Evolutionary conservation across 2,888 invertebrate genomes (phyloP).

Genomic region (Melanostoma scalare): DNA sequence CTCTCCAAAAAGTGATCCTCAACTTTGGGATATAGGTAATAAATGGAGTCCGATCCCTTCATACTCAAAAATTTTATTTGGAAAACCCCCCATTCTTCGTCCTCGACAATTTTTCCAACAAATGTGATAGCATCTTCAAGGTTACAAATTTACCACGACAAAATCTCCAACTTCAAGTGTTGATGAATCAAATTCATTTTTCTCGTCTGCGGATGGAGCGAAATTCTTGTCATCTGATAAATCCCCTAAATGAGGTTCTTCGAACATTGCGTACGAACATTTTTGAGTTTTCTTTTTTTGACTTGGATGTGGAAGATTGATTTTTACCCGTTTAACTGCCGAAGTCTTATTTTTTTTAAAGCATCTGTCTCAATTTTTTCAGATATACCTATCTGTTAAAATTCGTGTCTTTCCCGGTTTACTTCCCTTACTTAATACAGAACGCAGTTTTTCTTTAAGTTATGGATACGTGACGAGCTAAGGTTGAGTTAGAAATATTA

Average conservation of each 20-base stretch:
- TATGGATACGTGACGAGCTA: slow-evolving; percentile 7
- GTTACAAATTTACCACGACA: slow-evolving; percentile 14
- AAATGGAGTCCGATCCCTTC: too few relatives aligned
- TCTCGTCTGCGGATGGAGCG: slow-evolving; percentile 11
- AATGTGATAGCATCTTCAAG: slow-evolving; percentile 20
- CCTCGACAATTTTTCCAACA: slow-evolving; percentile 17
- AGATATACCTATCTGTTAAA: slow-evolving; percentile 16
- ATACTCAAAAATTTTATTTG: too few relatives aligned
- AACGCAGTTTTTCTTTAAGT: slow-evolving; percentile 17
- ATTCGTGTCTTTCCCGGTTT: slow-evolving; percentile 23
- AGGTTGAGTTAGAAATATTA: neutral
- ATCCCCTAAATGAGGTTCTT: slow-evolving; percentile 14
- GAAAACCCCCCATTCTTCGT: slow-evolving; percentile 3
- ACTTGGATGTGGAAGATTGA: slow-evolving; percentile 12
- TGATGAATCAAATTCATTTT: slow-evolving; percentile 17
- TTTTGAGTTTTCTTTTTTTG: neutral
- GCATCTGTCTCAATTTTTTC: slow-evolving; percentile 23
- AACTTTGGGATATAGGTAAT: too few relatives aligned
- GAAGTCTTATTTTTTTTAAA: slow-evolving; percentile 20
- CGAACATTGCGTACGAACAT: slow-evolving; percentile 12
- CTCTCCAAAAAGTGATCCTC: slow-evolving; percentile 19
- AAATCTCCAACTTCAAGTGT: slow-evolving; percentile 22
- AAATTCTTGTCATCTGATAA: slow-evolving; percentile 31
- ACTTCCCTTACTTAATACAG: slow-evolving; percentile 8
- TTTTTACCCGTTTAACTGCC: slow-evolving; percentile 31